These are phyloP conservation scores for Mythimna albipuncta DNA, from an alignment of 2,888 invertebrate genomes.

Conservation along the genomic window DNA sequence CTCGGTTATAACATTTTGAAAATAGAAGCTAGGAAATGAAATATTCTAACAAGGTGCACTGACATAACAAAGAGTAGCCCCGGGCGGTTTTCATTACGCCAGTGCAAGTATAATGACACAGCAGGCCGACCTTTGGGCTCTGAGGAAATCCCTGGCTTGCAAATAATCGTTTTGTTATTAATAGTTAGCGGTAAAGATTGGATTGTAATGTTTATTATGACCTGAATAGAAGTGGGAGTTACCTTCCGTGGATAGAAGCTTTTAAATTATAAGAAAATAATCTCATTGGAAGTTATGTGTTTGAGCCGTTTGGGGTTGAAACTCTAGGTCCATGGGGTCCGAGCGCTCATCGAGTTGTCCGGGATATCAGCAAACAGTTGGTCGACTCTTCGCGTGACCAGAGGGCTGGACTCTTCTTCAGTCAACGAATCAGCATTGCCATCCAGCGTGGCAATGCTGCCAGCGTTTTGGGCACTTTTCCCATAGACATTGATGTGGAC, in stretches of 20 bases:
- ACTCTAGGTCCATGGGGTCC: too few species aligned
- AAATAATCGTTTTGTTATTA: conserved; percentile 62
- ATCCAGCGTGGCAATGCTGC: too few species aligned
- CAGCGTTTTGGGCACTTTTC: too few species aligned
- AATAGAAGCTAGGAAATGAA: conserved; percentile 69
- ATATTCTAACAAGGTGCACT: conserved; percentile 69
- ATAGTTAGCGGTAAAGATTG: conserved; percentile 53
- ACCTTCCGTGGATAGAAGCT: conserved; percentile 9
- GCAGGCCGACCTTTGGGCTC: conserved; percentile 68
- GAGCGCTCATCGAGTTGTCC: too few species aligned
- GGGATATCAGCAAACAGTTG: too few species aligned
- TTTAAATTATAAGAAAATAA: not conserved
- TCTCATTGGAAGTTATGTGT: too few species aligned
- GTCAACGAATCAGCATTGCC: too few species aligned
- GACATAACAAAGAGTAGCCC: conserved; percentile 72
- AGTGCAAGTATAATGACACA: conserved; percentile 66
- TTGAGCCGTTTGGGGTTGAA: too few species aligned
- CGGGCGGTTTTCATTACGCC: conserved; percentile 70
- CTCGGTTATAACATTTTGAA: conserved; percentile 48
- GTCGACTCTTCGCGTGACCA: too few species aligned
- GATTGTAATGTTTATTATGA: conserved; percentile 47
- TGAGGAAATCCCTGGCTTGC: conserved; percentile 59
- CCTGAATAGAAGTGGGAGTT: conserved; percentile 29
- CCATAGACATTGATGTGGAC: too few species aligned
- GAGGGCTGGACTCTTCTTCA: too few species aligned